phyloP scores from a whole-genome alignment of 2,113 vertebrate species.

The Halichoerus grypus region DNA sequence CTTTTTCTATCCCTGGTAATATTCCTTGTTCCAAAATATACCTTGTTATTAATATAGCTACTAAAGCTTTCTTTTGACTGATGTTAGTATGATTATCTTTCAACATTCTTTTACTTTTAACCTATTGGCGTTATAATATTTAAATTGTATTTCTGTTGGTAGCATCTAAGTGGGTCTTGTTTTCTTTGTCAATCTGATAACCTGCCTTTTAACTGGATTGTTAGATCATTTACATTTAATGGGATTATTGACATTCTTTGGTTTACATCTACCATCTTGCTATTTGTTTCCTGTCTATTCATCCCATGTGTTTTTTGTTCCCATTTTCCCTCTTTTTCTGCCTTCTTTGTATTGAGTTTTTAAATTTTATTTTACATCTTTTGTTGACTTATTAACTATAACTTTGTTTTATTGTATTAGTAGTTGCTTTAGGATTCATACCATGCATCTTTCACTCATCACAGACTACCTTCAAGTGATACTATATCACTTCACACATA shows the following conservation, averaged over 20 bases:
- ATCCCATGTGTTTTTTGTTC: background rate
- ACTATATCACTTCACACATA: background rate
- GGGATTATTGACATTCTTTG: background rate
- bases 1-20: background rate
- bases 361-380: background rate
- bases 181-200: background rate
- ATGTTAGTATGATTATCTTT: background rate
- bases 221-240: conserved; percentile 26
- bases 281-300: conserved; percentile 17
- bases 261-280: background rate
- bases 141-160: background rate
- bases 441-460: background rate
- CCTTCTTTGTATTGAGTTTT: background rate
- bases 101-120: conserved; percentile 14
- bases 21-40: background rate
- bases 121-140: background rate
- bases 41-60: background rate
- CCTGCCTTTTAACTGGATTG: background rate
- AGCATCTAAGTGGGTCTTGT: background rate
- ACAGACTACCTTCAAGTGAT: background rate
- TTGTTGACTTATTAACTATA: conserved; percentile 23
- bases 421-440: conserved; percentile 16
- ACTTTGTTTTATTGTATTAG: background rate
- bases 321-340: background rate
- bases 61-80: background rate